phyloP scores from a whole-genome alignment of 1,140 invertebrate species.

The Bombus waltoni region DNA sequence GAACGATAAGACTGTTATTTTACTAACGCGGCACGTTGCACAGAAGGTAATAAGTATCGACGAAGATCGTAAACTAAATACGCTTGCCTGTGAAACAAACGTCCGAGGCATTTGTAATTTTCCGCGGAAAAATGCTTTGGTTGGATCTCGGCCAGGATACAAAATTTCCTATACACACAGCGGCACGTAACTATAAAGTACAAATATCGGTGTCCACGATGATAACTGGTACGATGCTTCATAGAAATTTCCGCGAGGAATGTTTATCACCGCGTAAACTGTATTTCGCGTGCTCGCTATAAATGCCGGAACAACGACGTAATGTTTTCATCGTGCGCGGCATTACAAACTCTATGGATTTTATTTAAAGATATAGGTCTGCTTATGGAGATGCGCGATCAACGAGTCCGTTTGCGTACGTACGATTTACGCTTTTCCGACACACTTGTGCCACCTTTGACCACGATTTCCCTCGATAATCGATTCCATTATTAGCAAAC shows the following conservation, averaged over 20 bases:
- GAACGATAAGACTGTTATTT: constrained; percentile 1
- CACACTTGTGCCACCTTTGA: too few relatives aligned
- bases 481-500: too few relatives aligned
- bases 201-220: neutral
- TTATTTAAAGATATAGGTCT: neutral
- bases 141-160: neutral
- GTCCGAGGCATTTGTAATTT: neutral
- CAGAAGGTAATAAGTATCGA: neutral
- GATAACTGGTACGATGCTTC: neutral
- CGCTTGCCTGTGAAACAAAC: neutral
- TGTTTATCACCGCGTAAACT: neutral
- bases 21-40: neutral
- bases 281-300: neutral
- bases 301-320: neutral
- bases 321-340: neutral
- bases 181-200: neutral
- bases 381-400: neutral
- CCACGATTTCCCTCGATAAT: too few relatives aligned
- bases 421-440: too few relatives aligned
- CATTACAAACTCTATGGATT: neutral
- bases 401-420: too few relatives aligned
- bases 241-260: neutral
- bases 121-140: neutral
- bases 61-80: neutral
- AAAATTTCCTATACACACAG: neutral